phyloP scores from a whole-genome alignment of 2,797 vertebrate species.

The Sylvia borin region DNA sequence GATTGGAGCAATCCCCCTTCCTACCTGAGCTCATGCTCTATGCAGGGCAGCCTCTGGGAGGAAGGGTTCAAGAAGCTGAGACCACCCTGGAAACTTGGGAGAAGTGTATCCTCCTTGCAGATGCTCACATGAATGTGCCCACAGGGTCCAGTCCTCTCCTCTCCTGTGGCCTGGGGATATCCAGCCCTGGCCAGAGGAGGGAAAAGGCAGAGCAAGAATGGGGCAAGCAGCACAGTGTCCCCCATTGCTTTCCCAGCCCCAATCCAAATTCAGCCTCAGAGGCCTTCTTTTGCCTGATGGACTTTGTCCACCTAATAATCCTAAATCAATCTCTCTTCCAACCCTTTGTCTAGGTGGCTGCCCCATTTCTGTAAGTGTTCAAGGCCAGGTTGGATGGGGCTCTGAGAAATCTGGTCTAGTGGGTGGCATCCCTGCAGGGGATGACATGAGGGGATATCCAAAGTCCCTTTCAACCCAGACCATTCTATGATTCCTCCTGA shows the following conservation, averaged over 20 bases:
- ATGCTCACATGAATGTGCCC: fast-evolving
- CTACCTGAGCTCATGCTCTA: background rate
- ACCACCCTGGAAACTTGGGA: background rate
- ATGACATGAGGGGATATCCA: background rate
- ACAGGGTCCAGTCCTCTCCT: background rate
- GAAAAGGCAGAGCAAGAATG: background rate
- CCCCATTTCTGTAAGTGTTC: background rate
- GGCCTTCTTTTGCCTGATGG: background rate
- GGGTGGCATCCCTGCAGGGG: background rate
- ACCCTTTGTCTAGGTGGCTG: background rate
- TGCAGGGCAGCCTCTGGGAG: background rate
- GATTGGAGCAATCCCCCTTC: background rate
- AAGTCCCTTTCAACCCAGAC: background rate
- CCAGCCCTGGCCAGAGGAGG: background rate
- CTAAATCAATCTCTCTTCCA: fast-evolving
- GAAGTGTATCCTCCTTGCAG: background rate
- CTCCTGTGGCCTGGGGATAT: background rate
- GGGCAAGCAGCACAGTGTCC: background rate
- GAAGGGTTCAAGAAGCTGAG: background rate
- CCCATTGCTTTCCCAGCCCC: background rate
- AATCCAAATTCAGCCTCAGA: background rate
- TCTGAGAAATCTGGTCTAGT: background rate
- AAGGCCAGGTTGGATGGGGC: background rate
- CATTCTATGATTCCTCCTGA: background rate
- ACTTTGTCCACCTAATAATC: background rate